Base-by-base conservation (phyloP, 2,797 vertebrate species). In the Sebastes dallii region DNA sequence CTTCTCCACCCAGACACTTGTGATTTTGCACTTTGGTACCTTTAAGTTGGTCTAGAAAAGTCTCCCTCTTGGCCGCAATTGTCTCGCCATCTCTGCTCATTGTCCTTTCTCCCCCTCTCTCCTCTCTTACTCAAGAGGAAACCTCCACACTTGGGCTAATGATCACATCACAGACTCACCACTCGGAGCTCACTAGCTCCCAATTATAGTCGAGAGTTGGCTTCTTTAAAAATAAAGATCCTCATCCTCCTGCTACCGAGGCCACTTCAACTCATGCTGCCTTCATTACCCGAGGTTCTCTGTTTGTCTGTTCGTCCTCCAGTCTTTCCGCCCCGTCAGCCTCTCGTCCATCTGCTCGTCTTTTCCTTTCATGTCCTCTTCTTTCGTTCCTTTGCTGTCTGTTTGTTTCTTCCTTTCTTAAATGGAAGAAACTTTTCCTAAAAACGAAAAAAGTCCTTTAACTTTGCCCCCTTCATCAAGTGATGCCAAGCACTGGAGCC, bases 151-250 rank as follows among this genome's bases (percentile, higher is more conserved):
- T 80, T 52, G 62, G 72, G 50, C 77, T 91, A 91, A 93, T 93
- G 85, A 91, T 86, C 88, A 90, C 78, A 90, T 90, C 88, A 75
- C 84, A 86, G 82, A 79, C 74, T 81, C 83, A 71, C 79, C 81
- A 81, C 82, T 64, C 50, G 16, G 77, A 69, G 55, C 86, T 87
- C 84, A 81, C 84, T 81, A 59, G 60, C 77, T 86, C 54, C 86
- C 87, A 92, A 91, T 94, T 93, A 91, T 54, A 89, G 80, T 83
- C 71, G 81, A 90, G 87, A 87, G 81, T 78, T 86, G 75, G 72
- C 78, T 85, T 87, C 68, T 89, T 89, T 82, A 88, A 88, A 52
- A 91, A 86, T 80, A 76, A 80, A 86, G 80, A 87, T 87, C 72
- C 81, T 87, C 72, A 72, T 85, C 81, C 80, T 79, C 58, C 42